Percentiles rank a stretch among this genome's conserved stretches.
Conservation (phyloP, 2,113 vertebrate genomes). For the Promerops cafer region DNA sequence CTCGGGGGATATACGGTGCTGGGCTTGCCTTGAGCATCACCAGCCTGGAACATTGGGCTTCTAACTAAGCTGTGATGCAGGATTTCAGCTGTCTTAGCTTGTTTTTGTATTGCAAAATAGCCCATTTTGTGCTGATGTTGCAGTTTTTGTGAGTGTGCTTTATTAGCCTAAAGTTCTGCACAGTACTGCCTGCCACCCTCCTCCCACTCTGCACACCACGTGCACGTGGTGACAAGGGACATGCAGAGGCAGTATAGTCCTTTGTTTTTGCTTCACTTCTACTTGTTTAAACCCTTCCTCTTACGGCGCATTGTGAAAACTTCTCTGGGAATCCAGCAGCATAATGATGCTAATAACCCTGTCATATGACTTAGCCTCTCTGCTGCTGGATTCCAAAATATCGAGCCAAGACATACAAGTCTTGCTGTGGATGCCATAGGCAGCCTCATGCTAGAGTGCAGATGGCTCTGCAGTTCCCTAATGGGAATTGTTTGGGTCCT, state of each 20-base stretch:
- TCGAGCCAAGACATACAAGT: background rate
- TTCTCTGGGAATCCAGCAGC: background rate
- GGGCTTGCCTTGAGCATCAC: background rate
- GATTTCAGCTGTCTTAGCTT: background rate
- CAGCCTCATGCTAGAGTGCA: background rate
- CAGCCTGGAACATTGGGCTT: background rate
- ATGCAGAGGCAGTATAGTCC: background rate
- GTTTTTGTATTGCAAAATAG: background rate
- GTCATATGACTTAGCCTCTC: constrained; percentile 16
- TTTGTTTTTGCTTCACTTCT: background rate
- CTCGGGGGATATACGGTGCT: rapidly evolving
- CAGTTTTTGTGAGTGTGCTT: background rate
- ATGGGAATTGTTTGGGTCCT: constrained; percentile 3
- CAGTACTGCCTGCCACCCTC: background rate
- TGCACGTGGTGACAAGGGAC: background rate
- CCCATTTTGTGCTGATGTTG: background rate
- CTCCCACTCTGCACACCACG: background rate
- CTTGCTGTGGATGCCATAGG: background rate
- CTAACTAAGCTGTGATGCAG: background rate
- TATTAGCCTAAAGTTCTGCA: background rate
- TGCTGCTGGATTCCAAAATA: background rate
- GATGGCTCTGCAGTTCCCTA: background rate
- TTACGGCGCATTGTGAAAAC: background rate
- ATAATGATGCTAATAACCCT: background rate
- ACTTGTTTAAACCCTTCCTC: constrained; percentile 11